Evolutionary conservation across 2,113 vertebrate species (phyloP).

Genomic region (Chiloscyllium plagiosum): DNA sequence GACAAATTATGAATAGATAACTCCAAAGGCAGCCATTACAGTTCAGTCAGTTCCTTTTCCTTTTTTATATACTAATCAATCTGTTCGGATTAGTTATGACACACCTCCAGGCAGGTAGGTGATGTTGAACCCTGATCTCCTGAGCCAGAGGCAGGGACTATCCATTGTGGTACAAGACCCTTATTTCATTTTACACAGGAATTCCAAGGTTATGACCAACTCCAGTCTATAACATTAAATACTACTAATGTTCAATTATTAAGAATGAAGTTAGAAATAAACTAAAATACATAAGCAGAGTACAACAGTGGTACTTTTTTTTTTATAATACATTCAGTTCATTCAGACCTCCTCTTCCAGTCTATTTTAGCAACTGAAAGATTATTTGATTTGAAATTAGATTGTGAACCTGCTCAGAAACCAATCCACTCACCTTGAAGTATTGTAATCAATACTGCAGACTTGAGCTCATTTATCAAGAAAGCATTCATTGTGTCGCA

Average conservation of each 20-base stretch:
- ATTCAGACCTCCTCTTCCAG: not conserved
- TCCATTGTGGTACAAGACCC: too few species aligned
- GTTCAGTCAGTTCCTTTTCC: not conserved
- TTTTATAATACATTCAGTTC: not conserved
- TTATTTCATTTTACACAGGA: not conserved
- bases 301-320: not conserved
- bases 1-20: not conserved
- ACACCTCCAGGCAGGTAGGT: too few species aligned
- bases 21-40: not conserved
- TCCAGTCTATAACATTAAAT: not conserved
- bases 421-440: not conserved
- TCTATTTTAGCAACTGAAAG: not conserved
- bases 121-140: too few species aligned
- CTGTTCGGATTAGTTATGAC: too few species aligned
- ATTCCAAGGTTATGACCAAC: not conserved
- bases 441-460: slow-evolving; percentile 6
- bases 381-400: not conserved
- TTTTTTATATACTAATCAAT: too few species aligned
- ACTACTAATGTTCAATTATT: not conserved
- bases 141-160: too few species aligned
- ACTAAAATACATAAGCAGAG: not conserved
- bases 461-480: not conserved
- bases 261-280: not conserved
- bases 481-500: not conserved
- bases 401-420: not conserved